Conservation (phyloP, 2,888 invertebrate species). For the Andrena fulva region DNA sequence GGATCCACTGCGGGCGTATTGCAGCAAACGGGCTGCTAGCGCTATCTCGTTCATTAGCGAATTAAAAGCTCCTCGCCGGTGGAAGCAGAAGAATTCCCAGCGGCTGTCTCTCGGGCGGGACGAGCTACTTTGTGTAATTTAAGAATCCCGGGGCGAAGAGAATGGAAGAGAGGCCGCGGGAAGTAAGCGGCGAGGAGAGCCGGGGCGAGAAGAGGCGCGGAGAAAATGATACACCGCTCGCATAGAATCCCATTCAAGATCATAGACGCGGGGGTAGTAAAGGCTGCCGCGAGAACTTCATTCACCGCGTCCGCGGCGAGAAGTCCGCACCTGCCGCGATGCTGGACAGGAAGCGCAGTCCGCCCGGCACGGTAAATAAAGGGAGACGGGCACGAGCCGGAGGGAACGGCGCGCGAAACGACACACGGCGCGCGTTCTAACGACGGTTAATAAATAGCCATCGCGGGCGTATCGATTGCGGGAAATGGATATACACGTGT, state of each 20-base stretch:
- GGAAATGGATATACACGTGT: slow-evolving; percentile 47
- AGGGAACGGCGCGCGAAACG: not conserved
- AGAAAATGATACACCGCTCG: not conserved
- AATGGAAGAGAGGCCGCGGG: too few relatives aligned
- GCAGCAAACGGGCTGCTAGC: not conserved
- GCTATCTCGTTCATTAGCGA: not conserved
- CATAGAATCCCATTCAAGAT: too few relatives aligned
- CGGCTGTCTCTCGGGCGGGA: too few relatives aligned
- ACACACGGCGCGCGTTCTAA: slow-evolving; percentile 14
- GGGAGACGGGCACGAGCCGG: too few relatives aligned
- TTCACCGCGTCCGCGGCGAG: too few relatives aligned
- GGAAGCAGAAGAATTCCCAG: too few relatives aligned
- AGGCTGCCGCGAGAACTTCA: too few relatives aligned
- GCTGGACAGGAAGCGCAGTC: too few relatives aligned
- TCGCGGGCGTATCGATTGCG: slow-evolving; percentile 50
- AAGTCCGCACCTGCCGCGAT: too few relatives aligned
- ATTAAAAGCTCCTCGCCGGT: not conserved
- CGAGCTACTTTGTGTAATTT: too few relatives aligned
- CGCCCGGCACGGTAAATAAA: not conserved
- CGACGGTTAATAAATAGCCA: slow-evolving; percentile 38
- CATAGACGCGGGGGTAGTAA: too few relatives aligned
- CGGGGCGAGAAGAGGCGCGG: not conserved
- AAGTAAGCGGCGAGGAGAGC: not conserved
- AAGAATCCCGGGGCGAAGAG: too few relatives aligned
- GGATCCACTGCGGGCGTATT: slow-evolving; percentile 1